These are phyloP conservation scores for Apis dorsata DNA, from an alignment of 1,140 invertebrate species.

Conservation along the genomic window DNA sequence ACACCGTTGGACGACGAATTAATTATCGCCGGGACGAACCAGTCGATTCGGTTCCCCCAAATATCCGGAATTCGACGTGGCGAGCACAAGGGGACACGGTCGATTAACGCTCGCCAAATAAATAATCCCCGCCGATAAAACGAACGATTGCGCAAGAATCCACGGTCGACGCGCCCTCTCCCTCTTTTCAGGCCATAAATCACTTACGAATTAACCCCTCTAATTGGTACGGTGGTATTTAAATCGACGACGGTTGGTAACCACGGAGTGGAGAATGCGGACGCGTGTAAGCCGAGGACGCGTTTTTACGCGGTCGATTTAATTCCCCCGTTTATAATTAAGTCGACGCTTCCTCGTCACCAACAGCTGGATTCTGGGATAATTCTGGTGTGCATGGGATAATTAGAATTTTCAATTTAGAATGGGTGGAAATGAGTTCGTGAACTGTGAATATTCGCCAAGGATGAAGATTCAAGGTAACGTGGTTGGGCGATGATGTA, in stretches of 20 bases:
- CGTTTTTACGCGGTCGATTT: constrained; percentile 46
- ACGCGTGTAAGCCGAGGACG: constrained; percentile 21
- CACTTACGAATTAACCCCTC: constrained; percentile 71
- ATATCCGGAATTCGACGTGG: background rate
- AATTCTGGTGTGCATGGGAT: background rate
- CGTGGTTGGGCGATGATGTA: no score
- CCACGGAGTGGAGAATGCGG: constrained; percentile 16
- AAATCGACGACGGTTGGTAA: constrained; percentile 56
- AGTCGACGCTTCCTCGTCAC: constrained; percentile 14
- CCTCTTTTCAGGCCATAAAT: constrained; percentile 66
- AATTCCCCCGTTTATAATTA: constrained; percentile 43
- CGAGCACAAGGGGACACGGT: constrained; percentile 2
- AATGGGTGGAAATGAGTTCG: no score
- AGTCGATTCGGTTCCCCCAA: background rate
- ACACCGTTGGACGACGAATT: constrained; percentile 23
- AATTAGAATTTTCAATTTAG: constrained; percentile 14
- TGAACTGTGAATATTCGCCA: background rate
- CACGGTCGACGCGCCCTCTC: constrained; percentile 43
- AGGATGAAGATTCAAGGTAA: constrained; percentile 4
- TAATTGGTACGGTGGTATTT: constrained; percentile 69
- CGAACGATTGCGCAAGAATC: constrained; percentile 56
- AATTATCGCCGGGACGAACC: constrained; percentile 21
- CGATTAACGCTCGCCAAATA: constrained; percentile 48
- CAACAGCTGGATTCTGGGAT: background rate
- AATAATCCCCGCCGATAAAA: constrained; percentile 39